These are phyloP conservation scores for human (Homo sapiens) DNA, from an alignment of 2,113 vertebrate species.

Conservation along the genomic window GRCh38 chr18:71334501-71335000, in stretches of 20 bases:
- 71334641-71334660: background rate
- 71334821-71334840: background rate
- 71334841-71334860: background rate
- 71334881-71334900: background rate
- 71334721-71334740: background rate
- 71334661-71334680: background rate
- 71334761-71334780: background rate
- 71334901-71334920: background rate
- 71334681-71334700: background rate
- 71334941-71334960: background rate
- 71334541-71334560: background rate
- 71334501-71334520: background rate
- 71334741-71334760: background rate
- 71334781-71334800: background rate
- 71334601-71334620: background rate
- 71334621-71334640: background rate
- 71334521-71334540: background rate
- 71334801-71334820: background rate
- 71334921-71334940: background rate
- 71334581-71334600: background rate
- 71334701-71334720: background rate
- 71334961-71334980: rapidly evolving
- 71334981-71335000: background rate
- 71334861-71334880: background rate
- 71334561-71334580: background rate